Conservation (phyloP, 2,113 vertebrate genomes). For the Centropristis striata region DNA sequence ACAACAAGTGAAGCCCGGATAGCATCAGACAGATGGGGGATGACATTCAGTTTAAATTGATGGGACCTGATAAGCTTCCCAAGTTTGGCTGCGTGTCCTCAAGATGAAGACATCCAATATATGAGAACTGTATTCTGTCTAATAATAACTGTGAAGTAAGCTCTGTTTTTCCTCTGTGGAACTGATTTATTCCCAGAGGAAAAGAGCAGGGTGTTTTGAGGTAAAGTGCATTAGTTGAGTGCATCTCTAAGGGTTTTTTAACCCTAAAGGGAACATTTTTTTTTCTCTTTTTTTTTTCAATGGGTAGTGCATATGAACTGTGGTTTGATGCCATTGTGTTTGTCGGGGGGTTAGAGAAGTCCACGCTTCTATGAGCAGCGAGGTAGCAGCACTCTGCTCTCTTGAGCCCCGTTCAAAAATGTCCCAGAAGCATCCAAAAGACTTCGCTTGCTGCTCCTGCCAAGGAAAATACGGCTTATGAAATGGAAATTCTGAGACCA, state of each 20-base stretch:
- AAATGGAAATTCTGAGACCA: slow-evolving; percentile 90
- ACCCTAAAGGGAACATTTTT: slow-evolving; percentile 53
- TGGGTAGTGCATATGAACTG: slow-evolving; percentile 29
- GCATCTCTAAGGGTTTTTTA: slow-evolving; percentile 64
- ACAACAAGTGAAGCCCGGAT: slow-evolving; percentile 5
- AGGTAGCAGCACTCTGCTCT: slow-evolving; percentile 70
- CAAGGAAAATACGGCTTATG: slow-evolving; percentile 85
- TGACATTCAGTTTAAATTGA: slow-evolving; percentile 29
- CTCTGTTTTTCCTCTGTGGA: slow-evolving; percentile 52
- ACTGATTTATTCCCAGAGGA: slow-evolving; percentile 52
- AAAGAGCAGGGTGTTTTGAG: slow-evolving; percentile 56
- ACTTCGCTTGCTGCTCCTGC: slow-evolving; percentile 74
- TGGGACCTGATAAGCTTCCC: slow-evolving; percentile 33
- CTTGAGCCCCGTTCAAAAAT: slow-evolving; percentile 79
- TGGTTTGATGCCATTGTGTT: slow-evolving; percentile 54
- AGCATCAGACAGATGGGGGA: slow-evolving; percentile 10
- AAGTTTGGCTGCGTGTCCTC: slow-evolving; percentile 31
- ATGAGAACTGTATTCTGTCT: slow-evolving; percentile 37
- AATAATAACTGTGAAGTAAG: slow-evolving; percentile 60
- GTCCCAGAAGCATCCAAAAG: slow-evolving; percentile 81
- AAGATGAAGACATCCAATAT: slow-evolving; percentile 53
- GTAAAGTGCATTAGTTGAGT: slow-evolving; percentile 72
- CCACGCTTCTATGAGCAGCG: slow-evolving; percentile 47
- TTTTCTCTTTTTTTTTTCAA: not conserved
- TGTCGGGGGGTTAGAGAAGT: slow-evolving; percentile 34